phyloP scores from a whole-genome alignment of 2,888 invertebrate species.

The Drosophila borborema region DNA sequence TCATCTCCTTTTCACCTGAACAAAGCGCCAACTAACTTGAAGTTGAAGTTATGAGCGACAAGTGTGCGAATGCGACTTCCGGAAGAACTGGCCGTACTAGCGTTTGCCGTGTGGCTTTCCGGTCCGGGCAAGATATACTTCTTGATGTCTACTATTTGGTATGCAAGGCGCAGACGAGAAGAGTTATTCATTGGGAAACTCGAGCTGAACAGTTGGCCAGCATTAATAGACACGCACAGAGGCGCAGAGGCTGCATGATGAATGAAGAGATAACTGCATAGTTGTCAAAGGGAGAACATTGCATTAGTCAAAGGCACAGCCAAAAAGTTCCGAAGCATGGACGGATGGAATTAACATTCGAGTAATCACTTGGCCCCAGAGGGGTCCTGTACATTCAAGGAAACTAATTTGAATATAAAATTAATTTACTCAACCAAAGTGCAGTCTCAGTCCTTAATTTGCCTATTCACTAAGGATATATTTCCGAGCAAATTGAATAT shows the following conservation, averaged over 20 bases:
- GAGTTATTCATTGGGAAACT: constrained; percentile 60
- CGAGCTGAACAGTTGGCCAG: constrained; percentile 35
- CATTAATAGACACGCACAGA: constrained; percentile 45
- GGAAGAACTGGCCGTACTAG: constrained; percentile 20
- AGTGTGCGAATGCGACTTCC: constrained; percentile 75
- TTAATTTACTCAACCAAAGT: constrained; percentile 23
- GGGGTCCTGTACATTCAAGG: constrained; percentile 4
- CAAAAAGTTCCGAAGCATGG: constrained; percentile 20
- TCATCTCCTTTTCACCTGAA: constrained; percentile 51
- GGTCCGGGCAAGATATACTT: constrained; percentile 41
- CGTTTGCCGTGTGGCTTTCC: constrained; percentile 50
- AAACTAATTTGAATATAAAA: constrained; percentile 36
- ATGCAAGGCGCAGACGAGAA: constrained; percentile 36
- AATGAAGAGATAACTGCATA: constrained; percentile 39
- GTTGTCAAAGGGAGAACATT: constrained; percentile 14
- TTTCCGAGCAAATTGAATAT: constrained; percentile 16
- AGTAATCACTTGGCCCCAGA: constrained; percentile 19
- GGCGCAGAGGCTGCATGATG: constrained; percentile 27
- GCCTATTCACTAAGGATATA: constrained; percentile 5
- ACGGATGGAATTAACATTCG: constrained; percentile 24
- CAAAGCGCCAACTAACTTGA: constrained; percentile 38
- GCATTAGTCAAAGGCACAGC: constrained; percentile 1
- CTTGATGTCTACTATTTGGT: constrained; percentile 43
- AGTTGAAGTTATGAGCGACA: constrained; percentile 73
- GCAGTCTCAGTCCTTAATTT: constrained; percentile 27